These are phyloP conservation scores for Onychomys leucogaster DNA, from an alignment of 2,797 vertebrate genomes.

Conservation along the genomic window DNA sequence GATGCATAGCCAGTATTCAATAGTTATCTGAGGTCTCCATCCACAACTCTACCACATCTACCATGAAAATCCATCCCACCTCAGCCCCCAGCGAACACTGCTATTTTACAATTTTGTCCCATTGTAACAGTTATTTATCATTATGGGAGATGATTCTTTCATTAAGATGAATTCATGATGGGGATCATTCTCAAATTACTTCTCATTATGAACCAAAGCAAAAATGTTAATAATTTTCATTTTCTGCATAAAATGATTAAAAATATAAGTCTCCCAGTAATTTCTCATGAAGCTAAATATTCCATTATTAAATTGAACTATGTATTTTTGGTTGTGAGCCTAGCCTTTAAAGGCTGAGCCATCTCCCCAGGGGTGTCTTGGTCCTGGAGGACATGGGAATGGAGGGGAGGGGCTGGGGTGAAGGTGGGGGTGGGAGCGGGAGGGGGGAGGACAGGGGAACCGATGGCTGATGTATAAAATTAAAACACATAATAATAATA, in stretches of 20 bases:
- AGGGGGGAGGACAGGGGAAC: too few relatives aligned
- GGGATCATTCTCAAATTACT: background rate
- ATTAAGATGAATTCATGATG: background rate
- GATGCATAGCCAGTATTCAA: background rate
- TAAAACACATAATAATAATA: too few relatives aligned
- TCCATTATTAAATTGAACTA: background rate
- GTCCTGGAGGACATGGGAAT: too few relatives aligned
- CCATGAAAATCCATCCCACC: background rate
- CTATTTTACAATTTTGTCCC: background rate
- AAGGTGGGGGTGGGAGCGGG: too few relatives aligned
- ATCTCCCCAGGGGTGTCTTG: too few relatives aligned
- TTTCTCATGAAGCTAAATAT: conserved; percentile 47
- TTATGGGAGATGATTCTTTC: background rate
- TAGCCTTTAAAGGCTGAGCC: too few relatives aligned
- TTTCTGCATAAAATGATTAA: conserved; percentile 56
- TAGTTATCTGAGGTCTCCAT: background rate
- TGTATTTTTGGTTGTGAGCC: too few relatives aligned
- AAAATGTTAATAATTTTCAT: conserved; percentile 32
- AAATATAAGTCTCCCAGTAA: conserved; percentile 22
- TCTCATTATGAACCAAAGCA: conserved; percentile 14
- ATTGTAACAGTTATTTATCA: background rate
- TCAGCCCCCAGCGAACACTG: background rate
- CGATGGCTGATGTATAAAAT: too few relatives aligned
- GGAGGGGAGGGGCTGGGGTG: too few relatives aligned
- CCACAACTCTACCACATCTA: background rate